These are phyloP conservation scores for Muscicapa striata DNA, from an alignment of 2,797 vertebrate species.

Conservation along the genomic window DNA sequence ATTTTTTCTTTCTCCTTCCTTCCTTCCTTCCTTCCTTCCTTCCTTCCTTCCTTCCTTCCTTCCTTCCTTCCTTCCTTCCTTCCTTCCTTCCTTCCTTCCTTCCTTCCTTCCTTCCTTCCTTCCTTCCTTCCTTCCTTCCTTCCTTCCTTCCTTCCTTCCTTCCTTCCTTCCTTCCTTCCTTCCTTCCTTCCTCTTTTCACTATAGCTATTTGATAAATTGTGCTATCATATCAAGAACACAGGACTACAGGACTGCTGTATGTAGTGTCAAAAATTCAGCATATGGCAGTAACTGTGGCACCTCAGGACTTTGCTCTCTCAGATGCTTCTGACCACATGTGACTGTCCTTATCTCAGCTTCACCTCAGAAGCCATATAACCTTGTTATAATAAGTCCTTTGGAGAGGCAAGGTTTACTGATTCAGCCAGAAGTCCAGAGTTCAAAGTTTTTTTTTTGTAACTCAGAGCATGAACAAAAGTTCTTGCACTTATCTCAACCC, in stretches of 20 bases:
- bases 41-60: rapidly evolving
- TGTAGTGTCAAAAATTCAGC: not conserved
- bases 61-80: rapidly evolving
- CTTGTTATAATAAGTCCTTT: not conserved
- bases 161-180: rapidly evolving
- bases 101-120: rapidly evolving
- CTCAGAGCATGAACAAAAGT: not conserved
- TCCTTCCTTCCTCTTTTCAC: too few relatives aligned
- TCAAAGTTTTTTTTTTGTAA: not conserved
- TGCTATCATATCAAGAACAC: not conserved
- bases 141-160: too few relatives aligned
- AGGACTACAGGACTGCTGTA: not conserved
- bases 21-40: rapidly evolving
- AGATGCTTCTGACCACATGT: not conserved
- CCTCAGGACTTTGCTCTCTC: not conserved
- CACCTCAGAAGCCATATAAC: not conserved
- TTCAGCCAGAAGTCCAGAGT: not conserved
- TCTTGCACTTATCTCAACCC: not conserved
- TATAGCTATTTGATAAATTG: not conserved
- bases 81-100: rapidly evolving
- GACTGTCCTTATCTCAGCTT: not conserved
- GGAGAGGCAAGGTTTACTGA: not conserved
- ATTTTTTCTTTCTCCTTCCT: rapidly evolving
- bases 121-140: too few relatives aligned
- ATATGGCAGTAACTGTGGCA: not conserved